Percentiles rank a stretch among this genome's conserved stretches.
Conservation (phyloP, 2,888 invertebrate species). For the Lycia hirtaria region DNA sequence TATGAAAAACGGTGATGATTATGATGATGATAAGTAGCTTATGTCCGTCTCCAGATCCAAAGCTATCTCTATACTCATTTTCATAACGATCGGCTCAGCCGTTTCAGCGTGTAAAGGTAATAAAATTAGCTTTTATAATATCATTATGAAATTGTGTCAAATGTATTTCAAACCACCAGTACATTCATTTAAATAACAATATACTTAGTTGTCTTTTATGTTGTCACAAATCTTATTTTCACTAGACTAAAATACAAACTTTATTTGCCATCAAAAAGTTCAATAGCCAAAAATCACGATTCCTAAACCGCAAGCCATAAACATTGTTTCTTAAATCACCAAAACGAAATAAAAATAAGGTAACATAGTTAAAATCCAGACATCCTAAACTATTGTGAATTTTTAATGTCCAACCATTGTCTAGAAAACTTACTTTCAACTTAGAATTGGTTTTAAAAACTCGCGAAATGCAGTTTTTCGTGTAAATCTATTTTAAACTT, state of each 20-base stretch:
- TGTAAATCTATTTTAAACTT: conserved; percentile 39
- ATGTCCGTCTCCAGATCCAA: too few species aligned
- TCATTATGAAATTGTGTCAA: too few species aligned
- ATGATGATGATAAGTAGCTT: too few species aligned
- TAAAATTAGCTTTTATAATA: too few species aligned
- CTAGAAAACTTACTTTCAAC: conserved; percentile 32
- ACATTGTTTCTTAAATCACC: conserved; percentile 1
- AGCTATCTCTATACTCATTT: too few species aligned
- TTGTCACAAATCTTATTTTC: too few species aligned
- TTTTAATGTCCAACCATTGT: conserved; percentile 33
- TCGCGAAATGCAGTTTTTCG: conserved; percentile 38
- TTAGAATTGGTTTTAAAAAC: conserved; percentile 42
- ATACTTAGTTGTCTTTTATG: too few species aligned
- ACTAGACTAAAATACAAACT: neutral
- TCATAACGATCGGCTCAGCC: too few species aligned
- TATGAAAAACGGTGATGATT: too few species aligned
- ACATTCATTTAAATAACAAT: too few species aligned
- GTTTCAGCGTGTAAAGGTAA: too few species aligned
- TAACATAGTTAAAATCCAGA: neutral
- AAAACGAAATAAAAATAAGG: conserved; percentile 1
- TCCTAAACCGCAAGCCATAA: conserved; percentile 5
- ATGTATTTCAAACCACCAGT: too few species aligned
- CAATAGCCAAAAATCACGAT: conserved; percentile 25
- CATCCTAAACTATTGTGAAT: conserved; percentile 2
- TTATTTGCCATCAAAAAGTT: conserved; percentile 4